These are phyloP conservation scores for Mastomys coucha DNA, from an alignment of 2,113 vertebrate genomes.

Conservation along the genomic window DNA sequence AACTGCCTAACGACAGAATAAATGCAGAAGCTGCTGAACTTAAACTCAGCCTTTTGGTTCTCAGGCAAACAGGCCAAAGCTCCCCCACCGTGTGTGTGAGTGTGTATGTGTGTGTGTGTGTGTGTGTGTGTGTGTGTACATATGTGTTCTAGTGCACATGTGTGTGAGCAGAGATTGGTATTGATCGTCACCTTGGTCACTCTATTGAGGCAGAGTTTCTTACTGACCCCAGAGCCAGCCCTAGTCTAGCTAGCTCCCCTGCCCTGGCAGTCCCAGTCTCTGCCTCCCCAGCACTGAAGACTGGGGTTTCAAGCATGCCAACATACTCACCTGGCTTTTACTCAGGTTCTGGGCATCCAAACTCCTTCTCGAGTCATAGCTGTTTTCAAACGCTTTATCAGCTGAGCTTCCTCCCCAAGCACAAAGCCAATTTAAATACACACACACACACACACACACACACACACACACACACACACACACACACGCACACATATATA, in stretches of 20 bases:
- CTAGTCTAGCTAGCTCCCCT: neutral
- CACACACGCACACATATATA: too few species aligned
- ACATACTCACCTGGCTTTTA: neutral
- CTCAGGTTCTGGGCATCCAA: neutral
- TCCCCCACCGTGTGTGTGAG: neutral
- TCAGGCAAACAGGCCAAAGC: neutral
- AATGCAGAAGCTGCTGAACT: neutral
- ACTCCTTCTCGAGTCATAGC: too few species aligned
- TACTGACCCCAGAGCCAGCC: neutral
- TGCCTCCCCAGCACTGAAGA: neutral
- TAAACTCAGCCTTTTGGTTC: slow-evolving; percentile 9
- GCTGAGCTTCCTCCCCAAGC: neutral
- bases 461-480: too few species aligned
- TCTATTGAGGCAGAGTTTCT: neutral
- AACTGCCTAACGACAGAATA: neutral
- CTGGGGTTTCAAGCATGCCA: neutral
- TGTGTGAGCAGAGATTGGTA: neutral
- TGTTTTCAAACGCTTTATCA: neutral
- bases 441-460: too few species aligned
- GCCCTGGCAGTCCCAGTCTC: too few species aligned
- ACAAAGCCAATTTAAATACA: neutral
- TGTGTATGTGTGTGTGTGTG: neutral
- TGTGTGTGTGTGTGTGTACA: neutral
- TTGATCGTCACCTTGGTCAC: neutral
- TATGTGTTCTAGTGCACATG: neutral